Evolutionary conservation across 2,888 invertebrate species (phyloP), one percentile per base, ranked within the genome.

Genomic region (Sarcophaga carnaria): DNA sequence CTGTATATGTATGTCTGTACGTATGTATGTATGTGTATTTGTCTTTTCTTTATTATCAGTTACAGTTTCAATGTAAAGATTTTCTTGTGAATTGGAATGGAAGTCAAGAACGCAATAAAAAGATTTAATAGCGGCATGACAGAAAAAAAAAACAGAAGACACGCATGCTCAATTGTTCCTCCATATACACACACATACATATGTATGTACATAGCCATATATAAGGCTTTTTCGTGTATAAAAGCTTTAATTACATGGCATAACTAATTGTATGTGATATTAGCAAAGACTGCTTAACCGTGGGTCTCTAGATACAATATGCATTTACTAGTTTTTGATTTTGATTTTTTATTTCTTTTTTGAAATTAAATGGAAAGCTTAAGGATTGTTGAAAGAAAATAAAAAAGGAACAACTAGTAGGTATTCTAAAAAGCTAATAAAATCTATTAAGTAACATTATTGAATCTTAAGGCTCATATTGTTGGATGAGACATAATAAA

Each of bases 51-150:
- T 37, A 69, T 22, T 37, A 37, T 67, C 72, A 66, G 37, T 80
- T 75, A 81, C 69, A 76, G 64, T 70, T 75, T 69, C 20, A 27
- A 60, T 67, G 63, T 54, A 49, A 62, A 62, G 11, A 37, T 17
- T 47, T 25, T 54, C 37, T 54, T 45, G 60, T 45, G 27, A 45
- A 37, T 11, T 27, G 47, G 37, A 27, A 66, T 79, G 59, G 59
- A 79, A 87, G 81, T 84, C 87, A 87, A 87, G 81, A 87, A 81
- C 87, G 45, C 81, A 80, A 81, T 81, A 76, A 84, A 37, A 71
- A 71, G 54, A 75, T 66, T 62, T 77, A 85, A 72, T 70, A 74
- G 83, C 83, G 69, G 20, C 83, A 80, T 80, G 83, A 83, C 83
- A 83, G 72, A 62, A 59, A 17, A 47, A 17, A 47, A 63, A 49